A percentile compares a stretch with the other conserved stretches of the same genome.
Conservation (phyloP, 1,140 invertebrate species). For the Drosophila pachea region DNA sequence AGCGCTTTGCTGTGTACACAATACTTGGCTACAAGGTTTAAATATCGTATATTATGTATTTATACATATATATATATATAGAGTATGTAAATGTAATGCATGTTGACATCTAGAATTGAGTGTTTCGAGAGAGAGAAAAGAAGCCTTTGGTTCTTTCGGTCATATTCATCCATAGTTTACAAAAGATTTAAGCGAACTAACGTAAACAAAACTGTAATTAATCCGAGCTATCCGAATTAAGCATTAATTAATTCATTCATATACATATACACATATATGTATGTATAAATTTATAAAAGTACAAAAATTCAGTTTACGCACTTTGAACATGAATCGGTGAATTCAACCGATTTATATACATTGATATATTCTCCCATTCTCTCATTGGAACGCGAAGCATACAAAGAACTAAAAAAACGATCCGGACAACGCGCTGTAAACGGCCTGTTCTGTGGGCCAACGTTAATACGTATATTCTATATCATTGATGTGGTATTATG, state of each 20-base stretch:
- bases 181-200: slow-evolving; percentile 27
- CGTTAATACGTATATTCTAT: slow-evolving; percentile 9
- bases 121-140: slow-evolving; percentile 26
- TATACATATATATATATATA: slow-evolving; percentile 53
- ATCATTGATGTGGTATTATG: slow-evolving; percentile 29
- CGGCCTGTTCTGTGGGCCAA: neutral
- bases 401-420: slow-evolving; percentile 16
- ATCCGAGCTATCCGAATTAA: slow-evolving; percentile 54
- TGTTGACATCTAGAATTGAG: slow-evolving; percentile 71
- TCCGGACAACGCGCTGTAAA: slow-evolving; percentile 11
- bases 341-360: slow-evolving; percentile 65
- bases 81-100: slow-evolving; percentile 65
- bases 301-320: slow-evolving; percentile 59
- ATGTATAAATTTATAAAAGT: slow-evolving; percentile 70
- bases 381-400: slow-evolving; percentile 19
- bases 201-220: slow-evolving; percentile 13
- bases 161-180: slow-evolving; percentile 21
- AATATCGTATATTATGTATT: slow-evolving; percentile 43
- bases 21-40: slow-evolving; percentile 36
- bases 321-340: slow-evolving; percentile 36
- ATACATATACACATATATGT: slow-evolving; percentile 25
- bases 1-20: slow-evolving; percentile 36
- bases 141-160: slow-evolving; percentile 22
- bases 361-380: slow-evolving; percentile 16
- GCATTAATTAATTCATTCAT: slow-evolving; percentile 49